Conservation (phyloP, 2,888 invertebrate species). For the Pristionchus entomophagus region DNA sequence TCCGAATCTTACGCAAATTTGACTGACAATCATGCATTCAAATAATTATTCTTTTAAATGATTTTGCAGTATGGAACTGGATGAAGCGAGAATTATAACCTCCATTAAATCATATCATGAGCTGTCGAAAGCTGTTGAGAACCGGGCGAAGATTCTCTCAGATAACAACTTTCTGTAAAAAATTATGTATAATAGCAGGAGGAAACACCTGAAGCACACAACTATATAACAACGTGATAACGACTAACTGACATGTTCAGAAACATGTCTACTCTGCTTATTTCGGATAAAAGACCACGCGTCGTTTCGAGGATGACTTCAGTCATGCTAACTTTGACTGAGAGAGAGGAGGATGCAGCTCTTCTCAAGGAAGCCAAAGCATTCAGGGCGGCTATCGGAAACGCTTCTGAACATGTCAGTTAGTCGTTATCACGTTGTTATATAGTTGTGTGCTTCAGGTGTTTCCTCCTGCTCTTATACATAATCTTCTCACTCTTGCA, state of each 20-base stretch:
- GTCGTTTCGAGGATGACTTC: neutral
- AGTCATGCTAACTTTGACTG: conserved; percentile 1
- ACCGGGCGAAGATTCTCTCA: neutral
- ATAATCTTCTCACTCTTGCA: neutral
- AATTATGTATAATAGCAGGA: neutral
- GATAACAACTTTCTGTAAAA: neutral
- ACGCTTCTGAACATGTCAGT: conserved; percentile 8
- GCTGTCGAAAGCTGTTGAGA: neutral
- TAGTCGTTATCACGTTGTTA: no score
- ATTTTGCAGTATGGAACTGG: conserved; percentile 4
- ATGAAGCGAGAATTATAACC: conserved; percentile 13
- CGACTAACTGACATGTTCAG: neutral
- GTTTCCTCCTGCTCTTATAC: neutral
- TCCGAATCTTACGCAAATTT: no score
- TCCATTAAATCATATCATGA: conserved; percentile 20
- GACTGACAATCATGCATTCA: no score
- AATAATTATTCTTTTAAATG: no score
- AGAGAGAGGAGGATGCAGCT: conserved; percentile 9
- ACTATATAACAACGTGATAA: no score
- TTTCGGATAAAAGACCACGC: conserved; percentile 21
- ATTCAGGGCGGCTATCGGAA: neutral
- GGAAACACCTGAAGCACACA: neutral
- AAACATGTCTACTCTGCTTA: neutral
- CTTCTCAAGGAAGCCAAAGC: neutral
- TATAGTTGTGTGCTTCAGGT: neutral